Percentiles rank a stretch among this genome's conserved stretches.
Evolutionary conservation across 2,888 invertebrate species (phyloP).

Genomic region (Spialia ferax): DNA sequence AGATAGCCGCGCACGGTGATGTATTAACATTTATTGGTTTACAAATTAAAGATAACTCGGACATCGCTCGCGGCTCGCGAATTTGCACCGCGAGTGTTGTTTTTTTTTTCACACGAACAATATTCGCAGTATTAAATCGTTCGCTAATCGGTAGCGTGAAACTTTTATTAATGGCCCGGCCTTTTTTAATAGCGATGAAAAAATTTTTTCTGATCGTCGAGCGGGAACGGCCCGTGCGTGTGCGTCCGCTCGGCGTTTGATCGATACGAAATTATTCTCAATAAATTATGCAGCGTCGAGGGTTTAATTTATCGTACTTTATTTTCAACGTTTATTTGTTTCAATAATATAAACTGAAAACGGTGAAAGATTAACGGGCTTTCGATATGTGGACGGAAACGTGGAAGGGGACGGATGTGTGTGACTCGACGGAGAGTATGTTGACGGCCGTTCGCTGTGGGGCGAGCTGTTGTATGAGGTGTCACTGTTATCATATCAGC

Average conservation of each 20-base stretch:
- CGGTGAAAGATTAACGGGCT: conserved; percentile 50
- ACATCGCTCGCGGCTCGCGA: conserved; percentile 53
- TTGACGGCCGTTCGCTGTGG: conserved; percentile 23
- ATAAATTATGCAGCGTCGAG: conserved; percentile 60
- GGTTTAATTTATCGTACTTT: conserved; percentile 60
- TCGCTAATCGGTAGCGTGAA: conserved; percentile 58
- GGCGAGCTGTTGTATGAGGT: conserved; percentile 21
- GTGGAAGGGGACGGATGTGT: conserved; percentile 22
- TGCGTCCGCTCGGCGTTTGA: conserved; percentile 50
- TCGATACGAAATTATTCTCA: conserved; percentile 57
- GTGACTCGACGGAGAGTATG: conserved; percentile 33
- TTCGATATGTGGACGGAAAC: conserved; percentile 32
- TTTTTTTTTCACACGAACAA: conserved; percentile 60
- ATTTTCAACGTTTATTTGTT: conserved; percentile 58
- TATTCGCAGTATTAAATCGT: conserved; percentile 59
- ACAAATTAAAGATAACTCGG: conserved; percentile 81
- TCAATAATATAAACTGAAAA: conserved; percentile 57
- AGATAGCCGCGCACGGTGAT: conserved; percentile 63
- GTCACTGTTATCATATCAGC: conserved; percentile 18
- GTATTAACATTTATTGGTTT: conserved; percentile 85
- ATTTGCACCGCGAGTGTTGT: conserved; percentile 57
- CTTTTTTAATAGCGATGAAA: conserved; percentile 55
- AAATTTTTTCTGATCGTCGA: conserved; percentile 42
- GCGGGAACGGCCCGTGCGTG: conserved; percentile 47
- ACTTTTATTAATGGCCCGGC: conserved; percentile 58